Evolutionary conservation across 2,888 invertebrate genomes (phyloP), one percentile per base, ranked within the genome.

Genomic region (Oscheius sp.): DNA sequence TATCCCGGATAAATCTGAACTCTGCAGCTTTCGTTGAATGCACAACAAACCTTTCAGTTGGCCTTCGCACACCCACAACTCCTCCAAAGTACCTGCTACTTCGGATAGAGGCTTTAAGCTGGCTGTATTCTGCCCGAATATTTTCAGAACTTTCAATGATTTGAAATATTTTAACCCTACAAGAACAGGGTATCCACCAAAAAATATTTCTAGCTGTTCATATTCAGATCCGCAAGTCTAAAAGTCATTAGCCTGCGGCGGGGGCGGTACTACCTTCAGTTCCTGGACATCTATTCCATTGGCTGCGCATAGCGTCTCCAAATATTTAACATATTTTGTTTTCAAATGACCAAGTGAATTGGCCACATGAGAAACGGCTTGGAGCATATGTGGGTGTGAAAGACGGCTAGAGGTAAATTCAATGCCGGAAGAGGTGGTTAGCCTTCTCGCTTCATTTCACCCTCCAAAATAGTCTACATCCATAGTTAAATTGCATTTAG

Each of bases 41-140:
- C 53, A 9, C 21, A 12, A 1, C 43, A 16, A 5, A 52, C 75
- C 79, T 63, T 82, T 82, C n/a, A 82, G 49, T 7, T 64, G 61
- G 45, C 85, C 85, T 55, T 86, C 86, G 59, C 85, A 85, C 16
- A 86, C 68, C 86, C 86, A 86, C 18, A 86, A 64, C 56, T 86
- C 86, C 61, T 85, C 85, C 21, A 86, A 69, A 5, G 80, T 82
- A n/a, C 75, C 76, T 21, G 84, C 76, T 16, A 86, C 81, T 74
- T 86, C 85, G 21, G 73, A 59, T 0, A 86, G 56, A 5, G 86
- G 85, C 63, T 83, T 83, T 25, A 86, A 56, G 43, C 80, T 82
- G 12, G 75, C 75, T 7, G 86, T 76, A 16, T 85, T 81, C 63
- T 86, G 86, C 3, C 85, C 84, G 25, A 74, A 74, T 25, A 74